Evolutionary conservation across 2,888 invertebrate genomes (phyloP), one percentile per base, ranked within the genome.

Genomic region (Pollenia angustigena): DNA sequence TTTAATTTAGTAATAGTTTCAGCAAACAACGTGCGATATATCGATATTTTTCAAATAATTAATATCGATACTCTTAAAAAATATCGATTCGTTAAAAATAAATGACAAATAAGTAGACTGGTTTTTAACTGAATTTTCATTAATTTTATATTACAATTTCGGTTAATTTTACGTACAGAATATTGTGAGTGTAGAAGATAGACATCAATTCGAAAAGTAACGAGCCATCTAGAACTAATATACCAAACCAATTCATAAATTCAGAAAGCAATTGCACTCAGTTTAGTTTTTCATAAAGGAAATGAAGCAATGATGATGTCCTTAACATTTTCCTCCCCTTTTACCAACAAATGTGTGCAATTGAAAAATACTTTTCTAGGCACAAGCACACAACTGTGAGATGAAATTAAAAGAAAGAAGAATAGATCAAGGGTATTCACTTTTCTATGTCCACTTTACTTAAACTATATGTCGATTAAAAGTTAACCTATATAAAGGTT

Each of bases 221-320:
- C 23, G 16, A 44, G 69, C 60, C 52, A 71, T 60, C 44, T 23
- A 46, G 56, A 66, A 72, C 44, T 64, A 78, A 58, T 71, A 83
- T 48, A 50, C 16, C 52, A 58, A 78, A 83, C 42, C 78, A 83
- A 84, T 79, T 84, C 72, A 84, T 84, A 79, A 79, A 79, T 79
- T 78, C 72, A 78, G 71, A 58, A 16, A 80, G 50, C 79, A 83
- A 80, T 83, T 80, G 79, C 82, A 82, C 58, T 68, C 69, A 52
- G 60, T 64, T 83, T 86, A 86, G 86, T 80, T 86, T 75, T 75
- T 75, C 86, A 80, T 85, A 82, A 85, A 85, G 85, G 85, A 82
- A 82, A 85, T 85, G 86, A 83, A 71, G 82, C 82, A 75, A 86
- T 71, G 75, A 71, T 80, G 75, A 80, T 80, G 69, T 83, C 71